phyloP scores from a whole-genome alignment of 2,113 vertebrate genomes.

The Platycercus adscitus region DNA sequence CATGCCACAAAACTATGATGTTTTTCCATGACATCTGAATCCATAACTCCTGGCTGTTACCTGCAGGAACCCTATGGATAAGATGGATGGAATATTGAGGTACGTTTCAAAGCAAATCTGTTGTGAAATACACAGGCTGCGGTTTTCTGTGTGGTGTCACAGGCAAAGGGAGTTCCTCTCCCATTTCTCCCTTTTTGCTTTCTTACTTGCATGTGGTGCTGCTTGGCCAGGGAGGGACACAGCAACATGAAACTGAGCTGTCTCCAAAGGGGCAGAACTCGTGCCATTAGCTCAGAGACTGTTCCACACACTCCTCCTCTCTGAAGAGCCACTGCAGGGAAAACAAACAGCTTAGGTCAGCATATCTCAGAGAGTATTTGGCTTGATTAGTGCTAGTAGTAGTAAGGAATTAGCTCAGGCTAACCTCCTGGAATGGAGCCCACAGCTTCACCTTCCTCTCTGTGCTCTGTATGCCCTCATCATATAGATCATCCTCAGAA shows the following conservation, averaged over 20 bases:
- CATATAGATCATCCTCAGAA: background rate
- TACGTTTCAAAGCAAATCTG: background rate
- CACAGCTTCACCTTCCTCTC: background rate
- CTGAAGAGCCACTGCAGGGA: background rate
- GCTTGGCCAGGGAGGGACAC: background rate
- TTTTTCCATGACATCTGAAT: background rate
- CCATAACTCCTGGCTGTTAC: background rate
- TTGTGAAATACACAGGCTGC: background rate
- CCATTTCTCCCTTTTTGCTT: background rate
- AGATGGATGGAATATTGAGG: background rate
- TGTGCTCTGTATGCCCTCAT: background rate
- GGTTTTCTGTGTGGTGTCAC: background rate
- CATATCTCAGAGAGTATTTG: background rate
- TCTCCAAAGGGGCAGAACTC: background rate
- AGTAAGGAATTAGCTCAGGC: background rate
- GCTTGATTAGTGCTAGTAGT: background rate
- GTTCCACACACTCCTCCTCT: background rate
- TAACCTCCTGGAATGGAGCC: background rate
- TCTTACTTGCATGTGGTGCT: background rate
- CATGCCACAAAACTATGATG: background rate
- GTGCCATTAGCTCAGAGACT: background rate
- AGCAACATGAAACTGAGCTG: background rate
- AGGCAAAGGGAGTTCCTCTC: background rate
- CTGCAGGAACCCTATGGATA: background rate
- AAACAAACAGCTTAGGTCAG: background rate